Conservation (phyloP, 2,797 vertebrate species). For the Sebastes iracundus region DNA sequence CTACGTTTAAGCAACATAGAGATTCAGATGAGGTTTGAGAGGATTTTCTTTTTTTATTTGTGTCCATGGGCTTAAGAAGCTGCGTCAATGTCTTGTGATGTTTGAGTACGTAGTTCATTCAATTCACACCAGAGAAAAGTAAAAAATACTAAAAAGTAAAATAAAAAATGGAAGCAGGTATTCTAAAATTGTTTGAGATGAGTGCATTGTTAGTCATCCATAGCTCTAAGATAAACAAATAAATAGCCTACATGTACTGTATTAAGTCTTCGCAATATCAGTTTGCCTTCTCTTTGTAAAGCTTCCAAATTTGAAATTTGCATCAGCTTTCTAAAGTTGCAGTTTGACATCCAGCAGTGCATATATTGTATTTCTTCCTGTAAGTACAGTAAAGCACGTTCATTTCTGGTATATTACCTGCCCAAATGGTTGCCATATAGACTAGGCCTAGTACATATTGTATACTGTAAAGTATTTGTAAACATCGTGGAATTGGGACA, state of each 20-base stretch:
- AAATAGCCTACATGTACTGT: not conserved
- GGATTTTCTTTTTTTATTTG: not conserved
- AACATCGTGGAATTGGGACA: conserved; percentile 11
- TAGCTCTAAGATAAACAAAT: not conserved
- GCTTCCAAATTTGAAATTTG: not conserved
- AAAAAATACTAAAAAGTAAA: not conserved
- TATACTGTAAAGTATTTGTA: not conserved
- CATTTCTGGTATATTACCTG: not conserved
- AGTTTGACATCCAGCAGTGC: not conserved
- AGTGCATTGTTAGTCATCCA: too few relatives aligned
- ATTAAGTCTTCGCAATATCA: not conserved
- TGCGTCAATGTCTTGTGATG: not conserved
- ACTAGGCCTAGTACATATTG: not conserved
- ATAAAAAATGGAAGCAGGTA: not conserved
- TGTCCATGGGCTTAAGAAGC: not conserved
- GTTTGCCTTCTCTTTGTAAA: not conserved
- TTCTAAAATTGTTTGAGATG: not conserved
- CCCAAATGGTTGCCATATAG: not conserved
- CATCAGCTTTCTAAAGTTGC: not conserved
- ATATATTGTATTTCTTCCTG: not conserved
- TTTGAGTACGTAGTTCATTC: not conserved
- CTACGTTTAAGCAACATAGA: not conserved
- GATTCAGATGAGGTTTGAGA: not conserved
- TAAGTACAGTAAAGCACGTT: not conserved
- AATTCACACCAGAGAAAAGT: not conserved